Evolutionary conservation across 2,113 vertebrate species (phyloP).

Genomic region (Potamarius usumacintae): DNA sequence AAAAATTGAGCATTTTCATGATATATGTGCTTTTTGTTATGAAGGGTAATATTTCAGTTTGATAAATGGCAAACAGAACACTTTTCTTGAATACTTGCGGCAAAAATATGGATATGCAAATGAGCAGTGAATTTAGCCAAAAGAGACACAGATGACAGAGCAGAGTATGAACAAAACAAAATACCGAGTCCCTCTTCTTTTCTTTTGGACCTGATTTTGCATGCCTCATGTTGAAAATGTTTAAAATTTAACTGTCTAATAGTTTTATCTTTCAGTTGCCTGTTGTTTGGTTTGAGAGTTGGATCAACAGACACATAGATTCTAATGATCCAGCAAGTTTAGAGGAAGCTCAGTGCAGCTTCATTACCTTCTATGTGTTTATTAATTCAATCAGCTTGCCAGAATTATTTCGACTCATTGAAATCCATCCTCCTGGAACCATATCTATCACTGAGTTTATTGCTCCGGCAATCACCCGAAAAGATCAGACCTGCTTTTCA

Average conservation of each 20-base stretch:
- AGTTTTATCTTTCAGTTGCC: not conserved
- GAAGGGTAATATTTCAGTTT: conserved; percentile 40
- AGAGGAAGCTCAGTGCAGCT: conserved; percentile 16
- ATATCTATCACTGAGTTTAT: conserved; percentile 23
- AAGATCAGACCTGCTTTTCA: conserved; percentile 12
- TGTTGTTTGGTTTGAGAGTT: not conserved
- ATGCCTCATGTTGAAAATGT: not conserved
- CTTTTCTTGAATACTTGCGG: conserved; percentile 40
- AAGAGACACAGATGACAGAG: conserved; percentile 27
- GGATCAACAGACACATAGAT: not conserved
- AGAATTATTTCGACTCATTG: conserved; percentile 26
- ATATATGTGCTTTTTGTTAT: conserved; percentile 32
- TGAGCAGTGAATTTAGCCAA: conserved; percentile 33
- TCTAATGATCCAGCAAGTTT: conserved; percentile 1
- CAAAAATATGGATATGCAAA: conserved; percentile 50
- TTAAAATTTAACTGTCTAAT: not conserved
- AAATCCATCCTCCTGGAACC: conserved; percentile 16
- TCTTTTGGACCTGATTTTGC: not conserved
- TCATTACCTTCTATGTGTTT: not conserved
- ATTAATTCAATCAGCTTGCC: conserved; percentile 3
- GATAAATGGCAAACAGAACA: conserved; percentile 43
- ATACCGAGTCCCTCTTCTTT: not conserved
- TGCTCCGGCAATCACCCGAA: not conserved
- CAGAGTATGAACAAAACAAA: conserved; percentile 4
- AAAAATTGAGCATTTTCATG: conserved; percentile 18